A percentile compares a stretch with the other conserved stretches of the same genome.
phyloP scores from a whole-genome alignment of 2,888 invertebrate species.

The Cryptocephalus primarius region DNA sequence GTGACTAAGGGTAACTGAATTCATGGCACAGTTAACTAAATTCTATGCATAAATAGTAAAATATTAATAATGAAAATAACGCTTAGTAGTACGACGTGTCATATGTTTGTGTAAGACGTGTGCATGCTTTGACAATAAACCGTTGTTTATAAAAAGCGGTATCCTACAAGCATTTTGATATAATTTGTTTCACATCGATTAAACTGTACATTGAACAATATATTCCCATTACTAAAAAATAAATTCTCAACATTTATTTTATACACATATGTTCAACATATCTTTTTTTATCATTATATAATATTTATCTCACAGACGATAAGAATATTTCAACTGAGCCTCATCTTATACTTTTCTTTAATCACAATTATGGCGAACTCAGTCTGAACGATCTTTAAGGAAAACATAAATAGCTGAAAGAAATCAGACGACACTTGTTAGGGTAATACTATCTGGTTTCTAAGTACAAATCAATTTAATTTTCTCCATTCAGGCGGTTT shows the following conservation, averaged over 20 bases:
- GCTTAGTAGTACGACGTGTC: too few relatives aligned
- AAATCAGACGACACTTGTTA: conserved; percentile 1
- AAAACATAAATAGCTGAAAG: conserved; percentile 2
- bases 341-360: conserved; percentile 2
- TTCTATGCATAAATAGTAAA: too few relatives aligned
- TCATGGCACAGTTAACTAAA: too few relatives aligned
- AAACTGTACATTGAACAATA: conserved; percentile 21
- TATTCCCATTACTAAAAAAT: conserved; percentile 10
- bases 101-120: too few relatives aligned
- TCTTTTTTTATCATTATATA: conserved; percentile 7
- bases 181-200: conserved; percentile 1
- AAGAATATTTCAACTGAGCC: conserved; percentile 1
- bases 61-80: too few relatives aligned
- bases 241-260: conserved; percentile 15
- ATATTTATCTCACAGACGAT: conserved; percentile 10
- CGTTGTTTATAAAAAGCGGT: conserved; percentile 4
- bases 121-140: too few relatives aligned
- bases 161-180: conserved; percentile 14
- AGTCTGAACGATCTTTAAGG: not conserved
- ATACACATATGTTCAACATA: conserved; percentile 12
- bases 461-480: conserved; percentile 14
- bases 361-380: conserved; percentile 5
- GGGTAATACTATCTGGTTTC: conserved; percentile 7
- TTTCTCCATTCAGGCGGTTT: conserved; percentile 2
- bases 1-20: too few relatives aligned